These are phyloP conservation scores for Guaruba guarouba DNA, from an alignment of 2,113 vertebrate species.

Conservation along the genomic window DNA sequence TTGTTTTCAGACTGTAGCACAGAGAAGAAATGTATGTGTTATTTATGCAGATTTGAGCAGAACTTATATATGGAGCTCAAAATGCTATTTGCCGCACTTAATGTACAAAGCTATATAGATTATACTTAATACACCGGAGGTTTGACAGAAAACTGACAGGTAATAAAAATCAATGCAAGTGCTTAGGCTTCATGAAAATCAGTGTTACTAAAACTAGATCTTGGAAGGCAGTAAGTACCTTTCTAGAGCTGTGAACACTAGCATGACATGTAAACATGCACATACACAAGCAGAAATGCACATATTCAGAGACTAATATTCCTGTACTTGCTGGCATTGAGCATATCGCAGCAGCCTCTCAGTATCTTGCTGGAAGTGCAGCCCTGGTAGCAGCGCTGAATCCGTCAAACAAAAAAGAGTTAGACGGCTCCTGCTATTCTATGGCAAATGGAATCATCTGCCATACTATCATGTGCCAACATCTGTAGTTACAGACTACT, in stretches of 20 bases:
- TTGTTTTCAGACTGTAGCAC: neutral
- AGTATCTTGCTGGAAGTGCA: neutral
- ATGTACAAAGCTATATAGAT: neutral
- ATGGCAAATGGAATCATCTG: neutral
- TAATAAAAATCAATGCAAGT: neutral
- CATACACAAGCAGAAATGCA: neutral
- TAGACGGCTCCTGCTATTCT: neutral
- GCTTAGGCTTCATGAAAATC: neutral
- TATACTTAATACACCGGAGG: neutral
- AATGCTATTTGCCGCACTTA: neutral
- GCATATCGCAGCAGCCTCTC: neutral
- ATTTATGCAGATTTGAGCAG: neutral
- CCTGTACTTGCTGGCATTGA: neutral
- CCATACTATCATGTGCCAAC: neutral
- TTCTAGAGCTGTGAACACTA: neutral
- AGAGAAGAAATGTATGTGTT: neutral
- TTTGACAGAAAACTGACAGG: neutral
- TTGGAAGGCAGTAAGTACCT: neutral
- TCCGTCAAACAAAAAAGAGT: neutral
- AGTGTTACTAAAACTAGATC: neutral
- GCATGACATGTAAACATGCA: neutral
- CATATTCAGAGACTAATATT: neutral
- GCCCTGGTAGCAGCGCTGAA: neutral
- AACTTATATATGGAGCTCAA: neutral
- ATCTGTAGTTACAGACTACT: neutral